These are phyloP conservation scores for Morus bassanus DNA, from an alignment of 2,797 vertebrate species.

Conservation along the genomic window DNA sequence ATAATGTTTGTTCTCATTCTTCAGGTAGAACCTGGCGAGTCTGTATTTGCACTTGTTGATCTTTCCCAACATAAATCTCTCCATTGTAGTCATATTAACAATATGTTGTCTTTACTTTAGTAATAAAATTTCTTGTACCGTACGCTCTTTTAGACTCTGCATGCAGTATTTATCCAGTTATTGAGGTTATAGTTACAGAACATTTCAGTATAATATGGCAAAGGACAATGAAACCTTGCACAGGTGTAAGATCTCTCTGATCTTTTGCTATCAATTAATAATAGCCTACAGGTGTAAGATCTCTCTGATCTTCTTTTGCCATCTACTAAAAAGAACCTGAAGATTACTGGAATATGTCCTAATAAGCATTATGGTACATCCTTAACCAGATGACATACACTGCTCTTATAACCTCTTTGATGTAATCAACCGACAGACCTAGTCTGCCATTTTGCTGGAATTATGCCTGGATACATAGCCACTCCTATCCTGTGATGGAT, in stretches of 20 bases:
- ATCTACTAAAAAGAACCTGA: neutral
- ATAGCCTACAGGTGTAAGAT: neutral
- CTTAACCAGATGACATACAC: neutral
- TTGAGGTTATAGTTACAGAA: neutral
- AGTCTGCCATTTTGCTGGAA: neutral
- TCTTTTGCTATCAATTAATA: slow-evolving; percentile 36
- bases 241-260: slow-evolving; percentile 47
- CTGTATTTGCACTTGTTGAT: slow-evolving; percentile 65
- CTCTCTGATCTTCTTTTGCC: slow-evolving; percentile 15
- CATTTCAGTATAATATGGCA: neutral
- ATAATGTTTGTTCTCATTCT: slow-evolving; percentile 51
- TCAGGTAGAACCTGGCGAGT: slow-evolving; percentile 5
- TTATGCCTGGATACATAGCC: neutral
- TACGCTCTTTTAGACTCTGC: neutral
- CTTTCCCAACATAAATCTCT: slow-evolving; percentile 62
- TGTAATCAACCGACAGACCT: neutral
- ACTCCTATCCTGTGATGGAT: neutral
- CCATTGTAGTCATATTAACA: slow-evolving; percentile 36
- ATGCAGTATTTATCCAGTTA: neutral
- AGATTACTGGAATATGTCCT: neutral
- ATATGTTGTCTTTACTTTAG: slow-evolving; percentile 35
- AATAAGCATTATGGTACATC: neutral
- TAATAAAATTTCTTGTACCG: slow-evolving; percentile 3
- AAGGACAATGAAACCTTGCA: neutral
- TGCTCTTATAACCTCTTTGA: neutral